Base-by-base conservation (phyloP, 2,888 invertebrate species). In the Endotricha flammealis region DNA sequence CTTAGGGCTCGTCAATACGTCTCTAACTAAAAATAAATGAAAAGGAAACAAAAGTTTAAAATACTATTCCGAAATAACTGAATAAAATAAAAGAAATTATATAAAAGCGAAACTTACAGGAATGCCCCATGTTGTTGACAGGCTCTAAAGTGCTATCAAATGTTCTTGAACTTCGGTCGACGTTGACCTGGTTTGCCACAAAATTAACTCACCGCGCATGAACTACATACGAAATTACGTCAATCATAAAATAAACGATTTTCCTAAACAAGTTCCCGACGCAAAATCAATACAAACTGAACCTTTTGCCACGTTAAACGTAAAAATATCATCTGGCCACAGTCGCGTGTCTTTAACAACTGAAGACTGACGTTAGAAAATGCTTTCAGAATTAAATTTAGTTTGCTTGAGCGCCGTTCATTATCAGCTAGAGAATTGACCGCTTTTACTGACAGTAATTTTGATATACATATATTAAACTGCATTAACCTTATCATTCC, bases 341-440 rank as follows among this genome's bases (percentile, higher is more conserved):
- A 79, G 69, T 74, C 74, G 71, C 74, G 77, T 64, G 64, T 65
- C 69, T 67, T 65, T 60, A 59, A 71, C 78, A 69, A 83, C 85
- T 83, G 79, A 74, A 61, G 46, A 54, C 67, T 77, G 74, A 79
- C 81, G 81, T 75, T 55, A 50, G 48, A 58, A n/a, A 64, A 64
- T 63, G 64, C 68, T 64, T 63, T 64, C 62, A 58, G 69, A 77
- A 73, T 76, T 80, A 80, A 79, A 82, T 71, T 73, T 72, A 71
- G 73, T 66, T 41, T 55, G 57, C 55, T 51, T 67, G 64, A 65
- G 65, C 69, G 61, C 67, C 63, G 62, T 61, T 54, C 57, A 58
- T 49, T 53, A 62, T 66, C 57, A 55, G 44, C 29, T 32, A 39
- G 16, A 28, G 22, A 38, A 38, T 39, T 41, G 39, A 27, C 36